phyloP scores from a whole-genome alignment of 1,140 invertebrate genomes.

The Pinna nobilis region DNA sequence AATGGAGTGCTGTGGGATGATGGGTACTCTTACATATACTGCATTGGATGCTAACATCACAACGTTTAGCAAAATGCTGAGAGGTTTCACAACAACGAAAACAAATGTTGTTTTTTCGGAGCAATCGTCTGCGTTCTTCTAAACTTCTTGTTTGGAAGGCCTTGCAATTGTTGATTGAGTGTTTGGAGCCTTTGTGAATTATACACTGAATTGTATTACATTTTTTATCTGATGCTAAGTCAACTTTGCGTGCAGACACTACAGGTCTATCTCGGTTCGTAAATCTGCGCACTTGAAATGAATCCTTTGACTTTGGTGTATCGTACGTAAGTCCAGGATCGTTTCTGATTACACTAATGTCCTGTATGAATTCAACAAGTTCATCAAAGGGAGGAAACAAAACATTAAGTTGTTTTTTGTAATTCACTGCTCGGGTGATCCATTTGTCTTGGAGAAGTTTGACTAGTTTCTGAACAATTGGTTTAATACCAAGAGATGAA shows the following conservation, averaged over 20 bases:
- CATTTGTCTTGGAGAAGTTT: slow-evolving; percentile 15
- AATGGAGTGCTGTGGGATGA: slow-evolving; percentile 3
- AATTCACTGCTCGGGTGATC: slow-evolving; percentile 8
- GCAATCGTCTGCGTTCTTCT: slow-evolving; percentile 9
- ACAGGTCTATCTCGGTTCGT: not conserved
- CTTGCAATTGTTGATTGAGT: slow-evolving; percentile 20
- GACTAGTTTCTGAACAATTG: slow-evolving; percentile 4
- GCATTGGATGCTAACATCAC: slow-evolving; percentile 15
- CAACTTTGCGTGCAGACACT: slow-evolving; percentile 4
- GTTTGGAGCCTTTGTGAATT: slow-evolving; percentile 11
- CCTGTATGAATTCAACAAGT: slow-evolving; percentile 14
- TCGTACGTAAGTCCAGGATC: not conserved
- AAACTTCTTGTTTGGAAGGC: slow-evolving; percentile 13
- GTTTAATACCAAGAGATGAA: slow-evolving; percentile 18
- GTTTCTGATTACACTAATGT: slow-evolving; percentile 24
- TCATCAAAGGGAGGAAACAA: slow-evolving; percentile 23
- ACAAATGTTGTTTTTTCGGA: not conserved
- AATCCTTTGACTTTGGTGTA: not conserved
- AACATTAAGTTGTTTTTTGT: slow-evolving; percentile 1
- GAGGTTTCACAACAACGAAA: slow-evolving; percentile 28
- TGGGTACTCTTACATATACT: not conserved
- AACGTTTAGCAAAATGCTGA: slow-evolving; percentile 16
- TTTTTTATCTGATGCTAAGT: not conserved
- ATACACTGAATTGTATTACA: no score
- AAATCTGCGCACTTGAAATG: no score